Conservation (phyloP, 2,888 invertebrate species). For the Coelopa pilipes region DNA sequence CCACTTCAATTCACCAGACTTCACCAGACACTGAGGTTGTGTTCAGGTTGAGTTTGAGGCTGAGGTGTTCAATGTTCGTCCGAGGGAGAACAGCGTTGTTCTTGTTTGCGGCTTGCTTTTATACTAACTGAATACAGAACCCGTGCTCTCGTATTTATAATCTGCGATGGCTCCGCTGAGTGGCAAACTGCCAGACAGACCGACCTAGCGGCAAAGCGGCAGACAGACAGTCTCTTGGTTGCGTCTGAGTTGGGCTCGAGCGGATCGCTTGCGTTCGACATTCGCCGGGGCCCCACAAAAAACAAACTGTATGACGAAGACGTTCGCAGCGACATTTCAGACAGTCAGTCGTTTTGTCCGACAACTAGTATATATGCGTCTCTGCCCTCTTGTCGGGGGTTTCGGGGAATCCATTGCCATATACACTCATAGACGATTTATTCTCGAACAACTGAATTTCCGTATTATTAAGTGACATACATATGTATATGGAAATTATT, state of each 20-base stretch:
- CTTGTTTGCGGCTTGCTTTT: conserved; percentile 50
- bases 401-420: too few relatives aligned
- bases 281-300: neutral
- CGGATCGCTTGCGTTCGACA: conserved; percentile 17
- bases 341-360: too few relatives aligned
- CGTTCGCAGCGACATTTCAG: too few relatives aligned
- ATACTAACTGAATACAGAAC: conserved; percentile 53
- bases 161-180: conserved; percentile 42
- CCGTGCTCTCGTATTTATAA: conserved; percentile 58
- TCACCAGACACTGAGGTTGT: neutral
- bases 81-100: neutral
- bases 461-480: too few relatives aligned
- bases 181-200: too few relatives aligned
- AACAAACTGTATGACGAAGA: neutral
- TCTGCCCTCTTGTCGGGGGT: too few relatives aligned
- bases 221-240: conserved; percentile 13
- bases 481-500: too few relatives aligned
- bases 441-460: too few relatives aligned
- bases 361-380: too few relatives aligned
- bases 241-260: conserved; percentile 8
- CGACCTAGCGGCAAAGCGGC: too few relatives aligned
- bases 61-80: neutral
- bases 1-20: neutral
- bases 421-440: too few relatives aligned
- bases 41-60: neutral